phyloP scores from a whole-genome alignment of 2,888 invertebrate genomes.

The Meganola albula region DNA sequence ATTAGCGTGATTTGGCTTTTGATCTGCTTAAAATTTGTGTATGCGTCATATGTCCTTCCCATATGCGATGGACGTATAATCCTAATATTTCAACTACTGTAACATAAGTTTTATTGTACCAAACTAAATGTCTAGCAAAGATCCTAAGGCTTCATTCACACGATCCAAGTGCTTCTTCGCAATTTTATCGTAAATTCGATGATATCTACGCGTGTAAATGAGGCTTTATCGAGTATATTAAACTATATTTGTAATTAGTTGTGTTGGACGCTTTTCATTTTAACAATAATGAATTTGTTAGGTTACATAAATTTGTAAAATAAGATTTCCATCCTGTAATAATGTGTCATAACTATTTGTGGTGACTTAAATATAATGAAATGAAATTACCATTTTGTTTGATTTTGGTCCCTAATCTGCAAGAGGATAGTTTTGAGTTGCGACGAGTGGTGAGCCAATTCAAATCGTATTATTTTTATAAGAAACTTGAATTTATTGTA shows the following conservation, averaged over 20 bases:
- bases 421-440: no score
- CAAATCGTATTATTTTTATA: no score
- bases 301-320: slow-evolving; percentile 47
- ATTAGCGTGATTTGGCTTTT: no score
- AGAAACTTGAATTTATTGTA: no score
- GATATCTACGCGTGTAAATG: not conserved
- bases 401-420: no score
- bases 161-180: not conserved
- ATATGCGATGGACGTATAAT: no score
- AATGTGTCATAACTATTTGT: slow-evolving; percentile 68
- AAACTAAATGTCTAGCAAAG: not conserved
- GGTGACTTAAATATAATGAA: slow-evolving; percentile 55
- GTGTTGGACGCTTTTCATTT: slow-evolving; percentile 18
- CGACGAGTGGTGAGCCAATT: no score
- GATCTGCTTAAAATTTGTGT: no score
- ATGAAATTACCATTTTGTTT: slow-evolving; percentile 33
- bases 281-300: slow-evolving; percentile 49
- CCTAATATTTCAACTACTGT: not conserved
- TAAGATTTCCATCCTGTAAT: slow-evolving; percentile 62
- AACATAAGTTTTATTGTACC: not conserved
- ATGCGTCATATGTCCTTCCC: no score
- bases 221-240: slow-evolving; percentile 5
- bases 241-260: slow-evolving; percentile 17
- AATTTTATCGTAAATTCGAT: not conserved
- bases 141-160: not conserved